A percentile compares a stretch with the other conserved stretches of the same genome.
These are phyloP conservation scores for Threskiornis aethiopicus DNA, from an alignment of 2,797 vertebrate species.

Conservation along the genomic window DNA sequence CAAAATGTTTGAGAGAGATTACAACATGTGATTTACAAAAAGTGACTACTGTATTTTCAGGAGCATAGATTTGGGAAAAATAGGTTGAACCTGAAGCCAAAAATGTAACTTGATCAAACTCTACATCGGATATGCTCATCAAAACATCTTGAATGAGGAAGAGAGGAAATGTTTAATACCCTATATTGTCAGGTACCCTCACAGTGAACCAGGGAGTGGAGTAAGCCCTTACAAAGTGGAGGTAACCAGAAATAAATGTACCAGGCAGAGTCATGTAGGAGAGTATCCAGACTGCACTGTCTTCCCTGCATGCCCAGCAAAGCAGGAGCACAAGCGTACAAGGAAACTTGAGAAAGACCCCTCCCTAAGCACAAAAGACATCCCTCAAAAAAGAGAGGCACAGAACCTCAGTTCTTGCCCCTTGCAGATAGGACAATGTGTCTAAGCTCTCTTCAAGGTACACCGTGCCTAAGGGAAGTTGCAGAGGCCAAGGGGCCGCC, in stretches of 20 bases:
- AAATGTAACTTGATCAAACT: not conserved
- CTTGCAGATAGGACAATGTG: not conserved
- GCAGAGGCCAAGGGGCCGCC: not conserved
- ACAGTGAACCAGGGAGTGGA: not conserved
- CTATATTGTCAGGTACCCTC: not conserved
- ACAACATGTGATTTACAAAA: not conserved
- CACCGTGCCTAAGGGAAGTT: not conserved
- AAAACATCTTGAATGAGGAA: not conserved
- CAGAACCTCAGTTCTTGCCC: not conserved
- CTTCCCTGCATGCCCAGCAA: not conserved
- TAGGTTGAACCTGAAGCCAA: not conserved
- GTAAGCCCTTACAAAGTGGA: not conserved
- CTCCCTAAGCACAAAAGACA: not conserved
- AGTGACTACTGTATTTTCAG: not conserved
- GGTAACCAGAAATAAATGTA: not conserved
- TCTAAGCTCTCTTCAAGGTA: not conserved
- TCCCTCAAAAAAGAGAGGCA: not conserved
- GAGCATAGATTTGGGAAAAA: not conserved
- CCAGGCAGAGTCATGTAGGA: not conserved
- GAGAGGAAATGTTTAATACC: not conserved
- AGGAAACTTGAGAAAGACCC: not conserved
- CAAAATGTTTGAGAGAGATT: not conserved
- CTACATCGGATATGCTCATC: not conserved
- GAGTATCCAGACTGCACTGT: not conserved
- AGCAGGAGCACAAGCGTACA: not conserved